These are phyloP conservation scores for Rhagonycha lutea DNA, from an alignment of 2,888 invertebrate species.

Conservation along the genomic window DNA sequence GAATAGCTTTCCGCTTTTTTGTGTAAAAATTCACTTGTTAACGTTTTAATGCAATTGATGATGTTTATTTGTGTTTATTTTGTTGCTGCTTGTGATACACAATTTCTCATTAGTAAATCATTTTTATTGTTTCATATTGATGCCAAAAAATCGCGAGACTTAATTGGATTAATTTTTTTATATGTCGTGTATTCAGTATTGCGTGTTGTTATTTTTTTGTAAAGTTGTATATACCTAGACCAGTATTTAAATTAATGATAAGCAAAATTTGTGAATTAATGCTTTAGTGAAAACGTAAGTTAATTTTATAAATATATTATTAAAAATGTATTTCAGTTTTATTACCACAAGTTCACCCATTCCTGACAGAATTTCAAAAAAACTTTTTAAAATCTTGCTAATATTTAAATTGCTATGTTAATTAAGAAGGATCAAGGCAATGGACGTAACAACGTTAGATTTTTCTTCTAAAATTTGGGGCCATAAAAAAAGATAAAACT, in stretches of 20 bases:
- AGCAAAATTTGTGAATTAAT: slow-evolving; percentile 8
- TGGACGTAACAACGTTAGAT: too few species aligned
- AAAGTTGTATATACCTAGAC: slow-evolving; percentile 18
- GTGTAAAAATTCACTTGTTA: slow-evolving; percentile 1
- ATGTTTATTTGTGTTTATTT: neutral
- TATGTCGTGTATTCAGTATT: slow-evolving; percentile 23
- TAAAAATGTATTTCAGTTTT: neutral
- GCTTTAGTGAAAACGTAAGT: neutral
- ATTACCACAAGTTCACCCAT: too few species aligned
- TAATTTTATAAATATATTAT: slow-evolving; percentile 5
- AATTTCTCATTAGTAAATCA: neutral
- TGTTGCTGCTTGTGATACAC: neutral
- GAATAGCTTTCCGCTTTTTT: neutral
- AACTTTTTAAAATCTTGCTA: too few species aligned
- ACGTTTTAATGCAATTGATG: neutral
- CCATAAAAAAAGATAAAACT: too few species aligned
- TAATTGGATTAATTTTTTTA: slow-evolving; percentile 6
- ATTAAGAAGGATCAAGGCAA: too few species aligned
- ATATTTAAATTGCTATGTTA: too few species aligned
- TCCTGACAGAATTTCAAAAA: too few species aligned
- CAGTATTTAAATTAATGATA: slow-evolving; percentile 24
- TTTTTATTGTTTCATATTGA: neutral
- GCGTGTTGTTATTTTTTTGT: slow-evolving; percentile 22
- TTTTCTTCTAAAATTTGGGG: neutral
- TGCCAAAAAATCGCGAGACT: slow-evolving; percentile 12